Conservation (phyloP, 30 jellyfish, hydroid and myxozoan species). For the Catostylus mosaicus region DNA sequence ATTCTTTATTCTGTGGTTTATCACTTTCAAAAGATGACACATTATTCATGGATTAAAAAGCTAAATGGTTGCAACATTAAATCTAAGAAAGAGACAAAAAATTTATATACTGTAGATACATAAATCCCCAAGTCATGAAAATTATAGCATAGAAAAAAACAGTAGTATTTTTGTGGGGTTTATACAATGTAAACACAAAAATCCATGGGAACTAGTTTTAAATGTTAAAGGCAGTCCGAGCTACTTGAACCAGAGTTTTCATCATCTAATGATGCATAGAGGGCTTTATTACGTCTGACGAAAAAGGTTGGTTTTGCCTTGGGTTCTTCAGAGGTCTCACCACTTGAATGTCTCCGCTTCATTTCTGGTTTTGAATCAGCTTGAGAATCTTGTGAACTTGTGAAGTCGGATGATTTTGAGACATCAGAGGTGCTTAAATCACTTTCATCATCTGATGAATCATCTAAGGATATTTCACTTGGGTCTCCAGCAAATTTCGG, state of each 20-base stretch:
- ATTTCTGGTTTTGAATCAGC: slow-evolving; percentile 10
- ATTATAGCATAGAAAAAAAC: too few species aligned
- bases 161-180: too few species aligned
- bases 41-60: too few species aligned
- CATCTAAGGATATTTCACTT: slow-evolving; percentile 57
- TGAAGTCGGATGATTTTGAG: slow-evolving; percentile 50
- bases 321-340: slow-evolving; percentile 30
- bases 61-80: too few species aligned
- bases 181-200: too few species aligned
- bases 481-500: slow-evolving; percentile 57
- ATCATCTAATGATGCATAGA: slow-evolving; percentile 70
- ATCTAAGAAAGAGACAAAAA: too few species aligned
- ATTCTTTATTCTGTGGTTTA: too few species aligned
- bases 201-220: too few species aligned
- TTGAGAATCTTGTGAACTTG: slow-evolving; percentile 20
- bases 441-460: slow-evolving; percentile 59
- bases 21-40: too few species aligned
- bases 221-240: slow-evolving; percentile 64
- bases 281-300: slow-evolving; percentile 66
- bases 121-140: too few species aligned
- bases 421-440: slow-evolving; percentile 40
- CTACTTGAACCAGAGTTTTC: slow-evolving; percentile 71
- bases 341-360: slow-evolving; percentile 56
- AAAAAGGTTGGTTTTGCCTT: slow-evolving; percentile 48
- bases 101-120: too few species aligned